Evolutionary conservation across 2,888 invertebrate genomes (phyloP).

Genomic region (Spodoptera exigua): DNA sequence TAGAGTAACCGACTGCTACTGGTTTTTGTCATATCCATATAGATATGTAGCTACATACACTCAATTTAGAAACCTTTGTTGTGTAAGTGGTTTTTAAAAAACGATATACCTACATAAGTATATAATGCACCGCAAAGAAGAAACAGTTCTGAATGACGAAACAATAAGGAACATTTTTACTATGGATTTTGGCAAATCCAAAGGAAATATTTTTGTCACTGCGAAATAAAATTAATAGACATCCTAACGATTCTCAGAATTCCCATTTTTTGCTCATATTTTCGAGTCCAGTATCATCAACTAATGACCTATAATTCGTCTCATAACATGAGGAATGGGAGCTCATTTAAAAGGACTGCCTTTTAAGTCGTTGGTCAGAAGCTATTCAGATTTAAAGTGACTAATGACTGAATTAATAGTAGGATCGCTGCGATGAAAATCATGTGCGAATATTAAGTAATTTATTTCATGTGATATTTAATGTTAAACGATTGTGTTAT

Average conservation of each 20-base stretch:
- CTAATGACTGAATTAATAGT: constrained; percentile 44
- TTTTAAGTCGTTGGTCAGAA: constrained; percentile 59
- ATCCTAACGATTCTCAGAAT: too few species aligned
- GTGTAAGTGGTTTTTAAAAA: constrained; percentile 12
- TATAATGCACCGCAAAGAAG: too few species aligned
- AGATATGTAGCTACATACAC: constrained; percentile 12
- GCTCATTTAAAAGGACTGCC: constrained; percentile 60
- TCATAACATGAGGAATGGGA: constrained; percentile 56
- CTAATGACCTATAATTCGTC: constrained; percentile 62
- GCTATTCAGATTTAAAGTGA: constrained; percentile 34
- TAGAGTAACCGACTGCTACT: constrained; percentile 81
- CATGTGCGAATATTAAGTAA: constrained; percentile 15
- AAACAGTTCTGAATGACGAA: not conserved
- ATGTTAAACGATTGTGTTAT: constrained; percentile 2
- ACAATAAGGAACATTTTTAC: too few species aligned
- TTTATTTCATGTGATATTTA: constrained; percentile 14
- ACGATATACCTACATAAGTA: too few species aligned
- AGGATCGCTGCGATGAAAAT: constrained; percentile 8
- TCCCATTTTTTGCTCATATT: too few species aligned
- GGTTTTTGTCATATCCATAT: constrained; percentile 81
- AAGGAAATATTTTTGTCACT: not conserved
- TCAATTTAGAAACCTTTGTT: constrained; percentile 42
- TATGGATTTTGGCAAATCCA: too few species aligned
- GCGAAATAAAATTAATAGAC: too few species aligned
- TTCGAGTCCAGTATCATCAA: constrained; percentile 27